Base-by-base conservation (phyloP, 1,140 invertebrate genomes). In the Drosophila auraria region DNA sequence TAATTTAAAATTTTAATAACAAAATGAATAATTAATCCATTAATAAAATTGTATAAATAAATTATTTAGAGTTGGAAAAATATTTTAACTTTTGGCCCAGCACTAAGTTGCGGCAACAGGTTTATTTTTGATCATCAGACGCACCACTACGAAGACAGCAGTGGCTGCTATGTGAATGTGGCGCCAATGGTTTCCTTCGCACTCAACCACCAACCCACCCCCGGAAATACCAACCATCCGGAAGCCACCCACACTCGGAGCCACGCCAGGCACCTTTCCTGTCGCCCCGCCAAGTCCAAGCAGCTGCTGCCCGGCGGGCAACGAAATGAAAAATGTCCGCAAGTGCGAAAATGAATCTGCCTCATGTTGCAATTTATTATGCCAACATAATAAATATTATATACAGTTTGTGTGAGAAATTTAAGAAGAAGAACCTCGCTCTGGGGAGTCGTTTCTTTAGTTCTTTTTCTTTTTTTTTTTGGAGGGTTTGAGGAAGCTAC, bases 351-450 rank as follows among this genome's bases (percentile, higher is more conserved):
- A 90, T 89, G 84, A 89, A 89, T 89, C 84, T 89, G 84, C 84
- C 86, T 83, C 84, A 89, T 89, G 84, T 89, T 89, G 84, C 84
- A 89, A 89, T 89, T 89, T 89, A 89, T 89, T 89, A 89, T 89
- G 84, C 84, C 86, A 89, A 89, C 84, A 89, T 89, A 89, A 89
- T 89, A 90, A 89, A 89, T 89, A 89, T 89, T 89, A 89, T 89
- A 89, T 89, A 89, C 81, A 90, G 84, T 90, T 90, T 72, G 78
- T 73, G 63, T 82, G 84, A 75, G 68, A 69, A 77, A 78, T 77
- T 77, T 56, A 78, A 69, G 75, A 78, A 78, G 62, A 78, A 53
- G 66, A 69, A 61, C 66, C 36, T 40, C 30, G 53, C 76, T 54
- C 53, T 53, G 47, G 62, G 69, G 56, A 78, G 57, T 25, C 40